phyloP scores from a whole-genome alignment of 2,888 invertebrate species.

The Temnothorax unifasciatus region DNA sequence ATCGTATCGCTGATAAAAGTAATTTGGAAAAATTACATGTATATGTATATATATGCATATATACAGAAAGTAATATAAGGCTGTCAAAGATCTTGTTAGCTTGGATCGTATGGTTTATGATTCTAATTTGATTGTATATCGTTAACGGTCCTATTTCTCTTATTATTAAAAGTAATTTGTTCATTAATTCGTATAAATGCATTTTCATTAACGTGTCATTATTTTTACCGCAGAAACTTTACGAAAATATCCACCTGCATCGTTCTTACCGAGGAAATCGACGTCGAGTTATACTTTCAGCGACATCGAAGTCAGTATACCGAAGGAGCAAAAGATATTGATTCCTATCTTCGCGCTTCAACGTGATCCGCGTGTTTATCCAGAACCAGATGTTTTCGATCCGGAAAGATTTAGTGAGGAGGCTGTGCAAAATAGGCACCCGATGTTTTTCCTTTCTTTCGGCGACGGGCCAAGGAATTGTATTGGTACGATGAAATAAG shows the following conservation, averaged over 20 bases:
- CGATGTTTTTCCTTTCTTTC: constrained; percentile 73
- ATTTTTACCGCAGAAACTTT: neutral
- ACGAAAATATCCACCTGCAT: constrained; percentile 30
- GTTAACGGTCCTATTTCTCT: too few species aligned
- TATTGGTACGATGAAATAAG: constrained; percentile 70
- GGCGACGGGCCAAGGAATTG: constrained; percentile 78
- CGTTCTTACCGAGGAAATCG: constrained; percentile 69
- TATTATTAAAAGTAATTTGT: neutral
- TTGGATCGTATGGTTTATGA: too few species aligned
- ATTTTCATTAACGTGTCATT: neutral
- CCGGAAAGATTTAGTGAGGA: constrained; percentile 79
- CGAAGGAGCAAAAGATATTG: constrained; percentile 68
- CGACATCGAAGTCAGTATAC: constrained; percentile 70
- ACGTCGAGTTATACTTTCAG: constrained; percentile 73
- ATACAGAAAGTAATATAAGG: too few species aligned
- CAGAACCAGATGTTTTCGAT: constrained; percentile 76
- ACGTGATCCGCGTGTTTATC: constrained; percentile 76
- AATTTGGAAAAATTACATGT: neutral
- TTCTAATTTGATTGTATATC: neutral
- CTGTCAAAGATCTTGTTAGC: too few species aligned
- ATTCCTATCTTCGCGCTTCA: constrained; percentile 78
- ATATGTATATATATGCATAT: too few species aligned
- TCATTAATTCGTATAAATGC: neutral
- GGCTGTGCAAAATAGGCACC: constrained; percentile 66
- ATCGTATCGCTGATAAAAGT: neutral